Evolutionary conservation across 2,888 invertebrate genomes (phyloP), one percentile per base, ranked within the genome.

Genomic region (Metalampra italica): DNA sequence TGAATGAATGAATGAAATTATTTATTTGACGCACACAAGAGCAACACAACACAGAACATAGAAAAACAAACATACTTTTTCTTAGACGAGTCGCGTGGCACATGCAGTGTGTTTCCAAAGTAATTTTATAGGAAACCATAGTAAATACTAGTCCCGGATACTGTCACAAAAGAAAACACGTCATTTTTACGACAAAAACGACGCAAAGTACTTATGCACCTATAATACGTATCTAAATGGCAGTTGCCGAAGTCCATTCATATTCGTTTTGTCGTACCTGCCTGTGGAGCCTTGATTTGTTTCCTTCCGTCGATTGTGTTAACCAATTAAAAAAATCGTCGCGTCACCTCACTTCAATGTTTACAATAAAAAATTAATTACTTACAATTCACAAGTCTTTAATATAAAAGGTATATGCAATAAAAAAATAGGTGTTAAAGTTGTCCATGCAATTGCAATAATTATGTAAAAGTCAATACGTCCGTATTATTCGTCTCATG

Each of bases 251-350:
- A 37, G 13, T 4, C 37, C 2, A 37, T 12, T 37, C 13, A 37
- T 29, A 4, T 41, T n/a, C 22, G 7, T 29, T 39, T 29, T 41
- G 22, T 41, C n/a, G 22, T 22, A 32, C 5, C 30, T 22, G 22
- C 5, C 30, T 22, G 22, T 22, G 22, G 11, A 45, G 39, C 45
- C 45, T 45, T 45, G 39, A 9, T 9, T 4, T 0, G 11, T 29
- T 45, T 45, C 45, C 55, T 60, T 60, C 60, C 57, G 60, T 29
- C 52, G 46, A 57, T 54, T 58, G 56, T 54, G 29, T 37, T 40
- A 7, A 37, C 47, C 51, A 51, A 56, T 53, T 51, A 12, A 51
- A 56, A 55, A 54, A 54, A 45, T 51, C 47, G 50, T 50, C 53
- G 44, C 51, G 49, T 39, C 45, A 32, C 12, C 12, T 36, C 36